phyloP scores from a whole-genome alignment of 2,113 vertebrate genomes.

The Gadus chalcogrammus region DNA sequence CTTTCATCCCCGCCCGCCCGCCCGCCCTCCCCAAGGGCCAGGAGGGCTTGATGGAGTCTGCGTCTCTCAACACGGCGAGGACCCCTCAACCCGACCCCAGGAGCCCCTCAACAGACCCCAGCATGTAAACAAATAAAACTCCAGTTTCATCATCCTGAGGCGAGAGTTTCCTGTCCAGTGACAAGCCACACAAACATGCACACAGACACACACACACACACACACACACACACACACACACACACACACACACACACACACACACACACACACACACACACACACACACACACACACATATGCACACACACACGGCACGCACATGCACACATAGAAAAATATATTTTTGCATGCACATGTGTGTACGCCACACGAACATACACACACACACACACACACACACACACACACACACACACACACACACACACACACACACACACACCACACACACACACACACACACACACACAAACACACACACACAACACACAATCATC shows the following conservation, averaged over 20 bases:
- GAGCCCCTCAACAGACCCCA: slow-evolving; percentile 26
- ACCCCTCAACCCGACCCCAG: slow-evolving; percentile 60
- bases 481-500: slow-evolving; percentile 34
- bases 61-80: slow-evolving; percentile 58
- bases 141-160: slow-evolving; percentile 73
- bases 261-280: too few relatives aligned
- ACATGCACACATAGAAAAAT: neutral
- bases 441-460: too few relatives aligned
- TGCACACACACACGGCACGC: too few relatives aligned
- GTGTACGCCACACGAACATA: slow-evolving; percentile 1
- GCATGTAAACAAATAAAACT: slow-evolving; percentile 74
- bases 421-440: too few relatives aligned
- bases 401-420: slow-evolving; percentile 34
- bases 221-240: slow-evolving; percentile 6
- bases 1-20: slow-evolving; percentile 56
- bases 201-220: slow-evolving; percentile 18
- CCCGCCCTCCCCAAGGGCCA: slow-evolving; percentile 33
- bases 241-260: neutral
- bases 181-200: neutral
- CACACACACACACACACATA: too few relatives aligned
- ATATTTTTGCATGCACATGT: slow-evolving; percentile 24
- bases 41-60: slow-evolving; percentile 49
- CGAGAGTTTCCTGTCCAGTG: slow-evolving; percentile 69
- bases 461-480: neutral
- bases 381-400: neutral